These are phyloP conservation scores for Spisula solida DNA, from an alignment of 2,888 invertebrate species.

Conservation along the genomic window DNA sequence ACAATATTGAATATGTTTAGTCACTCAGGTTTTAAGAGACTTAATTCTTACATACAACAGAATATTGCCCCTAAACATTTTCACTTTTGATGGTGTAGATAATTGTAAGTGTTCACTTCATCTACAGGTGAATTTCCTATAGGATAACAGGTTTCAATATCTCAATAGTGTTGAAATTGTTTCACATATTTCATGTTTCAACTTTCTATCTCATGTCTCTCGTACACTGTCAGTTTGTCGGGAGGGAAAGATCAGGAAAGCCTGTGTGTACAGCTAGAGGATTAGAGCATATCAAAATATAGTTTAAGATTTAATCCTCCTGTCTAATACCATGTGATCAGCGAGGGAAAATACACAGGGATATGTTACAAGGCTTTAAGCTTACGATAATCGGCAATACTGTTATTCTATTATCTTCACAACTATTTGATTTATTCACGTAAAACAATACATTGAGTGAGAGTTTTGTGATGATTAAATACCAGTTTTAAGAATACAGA, in stretches of 20 bases:
- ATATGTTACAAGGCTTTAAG: slow-evolving; percentile 5
- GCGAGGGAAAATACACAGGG: slow-evolving; percentile 22
- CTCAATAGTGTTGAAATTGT: neutral
- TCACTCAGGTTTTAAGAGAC: too few relatives aligned
- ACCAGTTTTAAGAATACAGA: neutral
- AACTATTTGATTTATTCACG: slow-evolving; percentile 19
- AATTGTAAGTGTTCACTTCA: neutral
- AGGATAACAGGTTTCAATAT: neutral
- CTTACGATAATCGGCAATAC: slow-evolving; percentile 14
- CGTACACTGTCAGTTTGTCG: slow-evolving; percentile 16
- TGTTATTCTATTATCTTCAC: slow-evolving; percentile 11
- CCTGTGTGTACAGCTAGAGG: slow-evolving; percentile 46
- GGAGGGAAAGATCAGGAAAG: slow-evolving; percentile 3
- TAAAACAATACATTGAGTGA: slow-evolving; percentile 5
- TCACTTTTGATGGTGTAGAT: neutral
- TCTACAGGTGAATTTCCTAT: neutral
- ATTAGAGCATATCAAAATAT: slow-evolving; percentile 65
- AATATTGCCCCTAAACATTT: too few relatives aligned
- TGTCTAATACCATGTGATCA: slow-evolving; percentile 52
- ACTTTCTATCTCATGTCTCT: neutral
- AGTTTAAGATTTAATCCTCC: slow-evolving; percentile 58
- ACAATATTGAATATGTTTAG: neutral
- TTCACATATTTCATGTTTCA: neutral
- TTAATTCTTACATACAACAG: too few relatives aligned
- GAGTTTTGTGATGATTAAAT: neutral